phyloP scores from a whole-genome alignment of 1,140 invertebrate species.

The Drosophila leontia region DNA sequence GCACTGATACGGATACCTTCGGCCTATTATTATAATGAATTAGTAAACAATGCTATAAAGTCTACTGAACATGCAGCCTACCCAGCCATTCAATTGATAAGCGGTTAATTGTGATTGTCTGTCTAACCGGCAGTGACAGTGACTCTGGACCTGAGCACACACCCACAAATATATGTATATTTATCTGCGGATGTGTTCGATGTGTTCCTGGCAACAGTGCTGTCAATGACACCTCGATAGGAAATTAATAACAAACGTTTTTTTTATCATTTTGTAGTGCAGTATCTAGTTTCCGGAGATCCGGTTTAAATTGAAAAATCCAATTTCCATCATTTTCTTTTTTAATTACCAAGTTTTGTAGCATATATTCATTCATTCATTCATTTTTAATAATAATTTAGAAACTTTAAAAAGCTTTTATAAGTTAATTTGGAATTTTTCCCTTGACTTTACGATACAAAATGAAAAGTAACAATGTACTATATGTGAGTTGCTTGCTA shows the following conservation, averaged over 20 bases:
- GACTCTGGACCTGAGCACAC: conserved; percentile 4
- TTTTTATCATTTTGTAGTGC: too few species aligned
- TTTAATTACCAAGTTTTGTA: not conserved
- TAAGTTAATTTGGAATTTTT: too few species aligned
- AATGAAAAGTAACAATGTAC: too few species aligned
- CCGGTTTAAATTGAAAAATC: not conserved
- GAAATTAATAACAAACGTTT: not conserved
- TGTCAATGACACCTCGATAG: conserved; percentile 1
- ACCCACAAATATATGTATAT: not conserved
- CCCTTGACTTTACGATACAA: too few species aligned
- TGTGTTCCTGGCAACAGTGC: conserved; percentile 3
- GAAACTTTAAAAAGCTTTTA: too few species aligned
- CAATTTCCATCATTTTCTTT: not conserved
- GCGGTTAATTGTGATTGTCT: conserved; percentile 42
- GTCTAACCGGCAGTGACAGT: not conserved
- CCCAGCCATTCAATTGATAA: conserved; percentile 60
- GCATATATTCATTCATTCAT: too few species aligned
- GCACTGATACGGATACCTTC: conserved; percentile 51
- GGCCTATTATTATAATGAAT: conserved; percentile 57
- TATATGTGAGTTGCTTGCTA: not conserved
- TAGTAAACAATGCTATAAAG: conserved; percentile 60
- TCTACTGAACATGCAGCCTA: conserved; percentile 37
- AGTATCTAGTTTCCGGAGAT: not conserved
- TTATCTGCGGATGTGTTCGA: conserved; percentile 5
- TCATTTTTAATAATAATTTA: too few species aligned